Base-by-base conservation (phyloP, 2,888 invertebrate genomes). In the Diploptera punctata region DNA sequence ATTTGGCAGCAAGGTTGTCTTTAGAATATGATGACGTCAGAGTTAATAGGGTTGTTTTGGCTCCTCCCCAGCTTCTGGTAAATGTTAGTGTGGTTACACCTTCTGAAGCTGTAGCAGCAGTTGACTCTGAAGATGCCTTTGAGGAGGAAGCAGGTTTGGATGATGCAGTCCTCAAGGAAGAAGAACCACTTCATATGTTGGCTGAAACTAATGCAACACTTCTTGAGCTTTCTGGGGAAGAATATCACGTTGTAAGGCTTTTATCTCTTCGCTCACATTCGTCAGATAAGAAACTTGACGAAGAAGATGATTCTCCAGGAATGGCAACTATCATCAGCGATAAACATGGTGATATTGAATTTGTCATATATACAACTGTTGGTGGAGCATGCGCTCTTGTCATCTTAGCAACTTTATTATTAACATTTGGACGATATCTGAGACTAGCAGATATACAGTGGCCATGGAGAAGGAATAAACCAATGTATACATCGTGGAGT, bases 181-280 rank as follows among this genome's bases (percentile, higher is more conserved):
- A 79, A 70, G 79, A 77, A 1, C 78, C 79, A 0, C 72, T 79
- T 29, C 78, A 80, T 70, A 78, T 78, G 72, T 74, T 80, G 44
- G 80, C 80, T 5, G 79, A 79, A 71, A 79, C 79, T 0, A 81
- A 80, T 74, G 79, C 80, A 10, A 80, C 80, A 21, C 72, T 80
- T 21, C 74, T 81, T 62, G 80, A 81, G 74, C 76, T 81, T n/a
- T 79, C 79, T 9, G 81, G 80, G 9, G 79, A 80, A 70, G n/a
- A 80, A 73, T 81, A 80, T 72, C 79, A 79, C 73, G 78, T 82
- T 67, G 74, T 76, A 18, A 69, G 77, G 1, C 70, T 76, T 13
- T n/a, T 75, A n/a, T 68, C 76, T 21, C 69, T 74, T 2, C 70
- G 62, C 16, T 62, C 61, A 19, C 24, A 62, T 10, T 33, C 61